phyloP scores from a whole-genome alignment of 2,113 vertebrate genomes.

The Onychorhynchus coronatus region DNA sequence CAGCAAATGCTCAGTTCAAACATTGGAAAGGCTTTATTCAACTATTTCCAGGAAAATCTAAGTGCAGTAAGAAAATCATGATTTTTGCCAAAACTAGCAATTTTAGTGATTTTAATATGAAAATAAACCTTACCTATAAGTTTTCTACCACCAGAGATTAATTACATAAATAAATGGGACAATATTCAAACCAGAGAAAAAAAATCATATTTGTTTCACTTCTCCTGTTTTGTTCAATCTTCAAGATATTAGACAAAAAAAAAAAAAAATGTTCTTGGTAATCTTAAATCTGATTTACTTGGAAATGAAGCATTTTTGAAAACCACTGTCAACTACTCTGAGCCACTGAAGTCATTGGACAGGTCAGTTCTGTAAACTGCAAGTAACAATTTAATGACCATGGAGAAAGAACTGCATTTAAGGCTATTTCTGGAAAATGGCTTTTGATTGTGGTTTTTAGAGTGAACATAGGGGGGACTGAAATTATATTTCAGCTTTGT shows the following conservation, averaged over 20 bases:
- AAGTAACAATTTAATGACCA: accelerated
- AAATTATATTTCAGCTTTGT: neutral
- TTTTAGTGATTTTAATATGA: neutral
- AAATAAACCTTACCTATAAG: neutral
- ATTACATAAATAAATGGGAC: neutral
- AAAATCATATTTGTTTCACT: neutral
- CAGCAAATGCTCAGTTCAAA: neutral
- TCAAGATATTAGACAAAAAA: neutral
- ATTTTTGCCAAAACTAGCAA: neutral
- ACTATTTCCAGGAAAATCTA: neutral
- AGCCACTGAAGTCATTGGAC: neutral
- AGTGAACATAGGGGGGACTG: neutral
- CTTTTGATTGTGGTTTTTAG: neutral
- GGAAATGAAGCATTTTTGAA: neutral
- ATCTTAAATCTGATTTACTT: neutral
- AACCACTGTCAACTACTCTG: neutral
- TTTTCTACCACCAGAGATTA: neutral
- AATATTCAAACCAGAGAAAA: neutral
- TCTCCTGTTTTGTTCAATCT: neutral
- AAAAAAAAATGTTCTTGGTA: neutral
- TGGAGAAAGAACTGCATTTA: neutral
- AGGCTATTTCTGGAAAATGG: neutral
- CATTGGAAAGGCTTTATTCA: neutral
- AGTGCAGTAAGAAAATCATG: neutral
- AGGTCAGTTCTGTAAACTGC: neutral